Evolutionary conservation across 1,140 invertebrate species (phyloP), one percentile per base, ranked within the genome.

Genomic region (Leptopilina boulardi): DNA sequence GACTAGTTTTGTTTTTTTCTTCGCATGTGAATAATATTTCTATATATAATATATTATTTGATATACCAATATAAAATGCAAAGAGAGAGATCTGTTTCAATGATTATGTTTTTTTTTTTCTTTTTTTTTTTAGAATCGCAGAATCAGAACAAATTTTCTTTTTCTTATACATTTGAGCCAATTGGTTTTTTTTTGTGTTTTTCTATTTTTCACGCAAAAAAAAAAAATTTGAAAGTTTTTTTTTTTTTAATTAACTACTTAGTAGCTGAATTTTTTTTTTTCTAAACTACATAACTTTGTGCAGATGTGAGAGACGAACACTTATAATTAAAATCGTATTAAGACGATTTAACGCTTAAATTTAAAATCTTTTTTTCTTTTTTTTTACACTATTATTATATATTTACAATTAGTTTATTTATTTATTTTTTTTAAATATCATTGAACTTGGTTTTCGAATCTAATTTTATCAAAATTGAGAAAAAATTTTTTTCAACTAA

Each of bases 1-100:
- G 88, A 89, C 88, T 89, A 89, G 88, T 86, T 77, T 75, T n/a
- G n/a, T n/a, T n/a, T n/a, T n/a, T n/a, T n/a, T 38, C 9, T 30
- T 75, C 56, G 80, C 81, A 76, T 73, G 19, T 70, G 21, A 54
- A 66, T 66, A 66, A 75, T n/a, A n/a, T n/a, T 70, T 23, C 34
- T 38, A 38, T 47, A 38, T 34, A n/a, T n/a, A n/a, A n/a, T n/a
- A n/a, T n/a, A n/a, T n/a, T n/a, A n/a, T n/a, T n/a, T n/a, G n/a
- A n/a, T n/a, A 76, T 75, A 74, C 10, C 56, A 71, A 77, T 38
- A 38, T 23, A 59, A 44, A 77, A 76, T 78, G 73, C 77, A 77
- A 38, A 77, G 59, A 71, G 59, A 71, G 59, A 71, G 41, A 41
- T 44, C 26, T 13, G 41, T 38, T 38, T 71, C 26, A 15, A 71